Evolutionary conservation across 2,888 invertebrate species (phyloP).

Genomic region (Thera britannica): DNA sequence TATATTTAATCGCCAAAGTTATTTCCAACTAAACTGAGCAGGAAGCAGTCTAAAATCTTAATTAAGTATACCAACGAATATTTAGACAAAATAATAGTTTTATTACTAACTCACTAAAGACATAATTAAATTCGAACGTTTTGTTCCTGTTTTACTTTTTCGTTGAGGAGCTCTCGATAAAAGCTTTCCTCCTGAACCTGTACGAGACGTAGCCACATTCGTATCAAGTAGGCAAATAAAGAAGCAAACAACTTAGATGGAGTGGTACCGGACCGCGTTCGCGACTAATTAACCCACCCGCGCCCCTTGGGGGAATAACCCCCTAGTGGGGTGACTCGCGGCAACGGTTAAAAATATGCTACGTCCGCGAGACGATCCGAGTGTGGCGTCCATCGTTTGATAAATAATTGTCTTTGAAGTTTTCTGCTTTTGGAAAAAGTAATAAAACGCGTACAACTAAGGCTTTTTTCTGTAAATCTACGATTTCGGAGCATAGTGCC

Average conservation of each 20-base stretch:
- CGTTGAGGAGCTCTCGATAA: slow-evolving; percentile 16
- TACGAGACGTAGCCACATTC: slow-evolving; percentile 65
- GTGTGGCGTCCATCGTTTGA: slow-evolving; percentile 47
- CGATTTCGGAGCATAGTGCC: too few relatives aligned
- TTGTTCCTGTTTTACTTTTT: neutral
- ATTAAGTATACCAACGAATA: too few relatives aligned
- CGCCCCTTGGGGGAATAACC: slow-evolving; percentile 46
- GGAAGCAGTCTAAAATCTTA: too few relatives aligned
- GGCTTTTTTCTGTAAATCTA: too few relatives aligned
- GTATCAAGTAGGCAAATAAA: slow-evolving; percentile 83
- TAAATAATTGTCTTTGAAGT: slow-evolving; percentile 53
- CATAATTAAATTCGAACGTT: neutral
- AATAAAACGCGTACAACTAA: neutral
- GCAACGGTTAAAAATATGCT: slow-evolving; percentile 72
- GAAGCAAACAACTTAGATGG: slow-evolving; percentile 83
- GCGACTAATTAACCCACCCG: slow-evolving; percentile 82
- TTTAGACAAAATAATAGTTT: too few relatives aligned
- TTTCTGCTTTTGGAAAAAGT: neutral
- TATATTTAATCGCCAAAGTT: slow-evolving; percentile 2
- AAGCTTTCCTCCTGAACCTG: slow-evolving; percentile 20
- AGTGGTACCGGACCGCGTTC: slow-evolving; percentile 79
- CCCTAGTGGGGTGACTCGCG: slow-evolving; percentile 46
- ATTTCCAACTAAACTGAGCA: slow-evolving; percentile 3
- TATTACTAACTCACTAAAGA: too few relatives aligned
- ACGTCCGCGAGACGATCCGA: slow-evolving; percentile 63